Conservation (phyloP, 2,888 invertebrate genomes). For the Tholera decimalis region DNA sequence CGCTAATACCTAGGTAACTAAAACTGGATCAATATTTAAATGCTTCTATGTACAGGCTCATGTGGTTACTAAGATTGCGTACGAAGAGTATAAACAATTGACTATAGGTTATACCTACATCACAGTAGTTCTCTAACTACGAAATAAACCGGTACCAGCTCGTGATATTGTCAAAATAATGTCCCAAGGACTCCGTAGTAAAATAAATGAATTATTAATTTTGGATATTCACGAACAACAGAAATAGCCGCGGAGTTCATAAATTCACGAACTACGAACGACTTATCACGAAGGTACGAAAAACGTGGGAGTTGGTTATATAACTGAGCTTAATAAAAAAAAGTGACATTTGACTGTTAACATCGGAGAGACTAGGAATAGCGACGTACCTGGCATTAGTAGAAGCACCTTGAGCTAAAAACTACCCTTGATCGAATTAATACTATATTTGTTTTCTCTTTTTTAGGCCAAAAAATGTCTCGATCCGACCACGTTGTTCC, state of each 20-base stretch:
- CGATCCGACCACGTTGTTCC: slow-evolving; percentile 98
- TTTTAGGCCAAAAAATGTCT: slow-evolving; percentile 96
- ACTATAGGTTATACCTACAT: too few species aligned
- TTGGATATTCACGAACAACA: slow-evolving; percentile 25
- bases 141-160: slow-evolving; percentile 40
- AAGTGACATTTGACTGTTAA: neutral
- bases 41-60: neutral
- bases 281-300: slow-evolving; percentile 31
- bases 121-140: neutral
- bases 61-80: slow-evolving; percentile 16
- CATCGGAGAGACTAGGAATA: neutral
- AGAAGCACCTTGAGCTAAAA: too few species aligned
- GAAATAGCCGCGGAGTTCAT: slow-evolving; percentile 20
- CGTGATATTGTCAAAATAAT: slow-evolving; percentile 44
- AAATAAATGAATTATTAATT: slow-evolving; percentile 43
- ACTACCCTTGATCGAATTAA: too few species aligned
- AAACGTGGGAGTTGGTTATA: slow-evolving; percentile 11
- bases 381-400: too few species aligned
- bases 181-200: slow-evolving; percentile 14
- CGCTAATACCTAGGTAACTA: slow-evolving; percentile 1
- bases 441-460: slow-evolving; percentile 5
- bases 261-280: slow-evolving; percentile 45
- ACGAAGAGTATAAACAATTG: too few species aligned
- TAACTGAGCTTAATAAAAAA: neutral
- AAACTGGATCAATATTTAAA: slow-evolving; percentile 38